Evolutionary conservation across 1,140 invertebrate species (phyloP).

Genomic region (Sycobia sp.): DNA sequence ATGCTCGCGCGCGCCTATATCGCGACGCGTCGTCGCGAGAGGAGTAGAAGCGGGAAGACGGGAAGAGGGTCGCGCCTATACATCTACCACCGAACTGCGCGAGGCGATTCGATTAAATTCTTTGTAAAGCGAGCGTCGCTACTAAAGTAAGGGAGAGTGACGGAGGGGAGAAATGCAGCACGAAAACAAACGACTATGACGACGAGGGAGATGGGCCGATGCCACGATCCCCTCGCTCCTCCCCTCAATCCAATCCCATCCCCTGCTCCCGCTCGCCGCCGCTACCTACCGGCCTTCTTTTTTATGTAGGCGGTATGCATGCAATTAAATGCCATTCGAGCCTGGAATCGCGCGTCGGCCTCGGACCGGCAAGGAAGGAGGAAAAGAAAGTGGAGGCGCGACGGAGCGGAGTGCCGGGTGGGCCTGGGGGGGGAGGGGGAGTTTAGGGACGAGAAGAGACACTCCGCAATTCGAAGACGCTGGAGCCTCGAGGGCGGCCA

Average conservation of each 20-base stretch:
- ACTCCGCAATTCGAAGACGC: not conserved
- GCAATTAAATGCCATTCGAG: slow-evolving; percentile 34
- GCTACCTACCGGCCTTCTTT: not conserved
- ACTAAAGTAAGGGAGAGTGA: not conserved
- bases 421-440: no score
- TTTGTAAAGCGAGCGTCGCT: not conserved
- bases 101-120: slow-evolving; percentile 23
- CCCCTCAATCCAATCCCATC: not conserved
- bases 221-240: not conserved
- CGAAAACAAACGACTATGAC: no score
- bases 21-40: not conserved
- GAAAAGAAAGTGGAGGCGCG: no score
- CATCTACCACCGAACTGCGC: no score
- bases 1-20: not conserved
- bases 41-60: no score
- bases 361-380: not conserved
- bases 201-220: no score
- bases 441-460: not conserved
- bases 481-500: not conserved
- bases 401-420: no score
- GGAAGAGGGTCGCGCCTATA: no score
- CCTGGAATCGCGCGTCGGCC: not conserved
- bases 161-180: no score
- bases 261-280: not conserved
- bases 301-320: slow-evolving; percentile 21